Base-by-base conservation (phyloP, 1,140 invertebrate genomes). In the Trigoniulus corallinus region DNA sequence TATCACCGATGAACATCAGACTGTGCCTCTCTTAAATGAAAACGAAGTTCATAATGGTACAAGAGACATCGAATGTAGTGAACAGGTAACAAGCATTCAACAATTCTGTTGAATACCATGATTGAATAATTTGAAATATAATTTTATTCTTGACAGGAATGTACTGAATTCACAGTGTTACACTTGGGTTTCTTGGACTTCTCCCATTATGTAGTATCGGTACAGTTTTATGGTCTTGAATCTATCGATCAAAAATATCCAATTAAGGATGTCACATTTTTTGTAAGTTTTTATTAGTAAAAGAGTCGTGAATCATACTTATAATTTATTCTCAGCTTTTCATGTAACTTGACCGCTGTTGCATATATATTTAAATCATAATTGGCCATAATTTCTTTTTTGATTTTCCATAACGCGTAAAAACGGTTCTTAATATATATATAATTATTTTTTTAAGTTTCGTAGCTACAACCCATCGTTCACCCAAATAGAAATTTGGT, bases 401-500 rank as follows among this genome's bases (percentile, higher is more conserved):
- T 39, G 37, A n/a, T n/a, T n/a, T n/a, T n/a, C n/a, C n/a, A n/a
- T n/a, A n/a, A n/a, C n/a, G 27, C 18, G 46, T 48, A 24, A 34
- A 24, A 10, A 15, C 52, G 10, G 18, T 20, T 52, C 37, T 18
- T 12, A 13, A 18, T 13, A 39, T 12, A 39, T 13, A 18, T 18
- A 39, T 24, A 21, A 24, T 48, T 15, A 66, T 58, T 59, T 51
- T 62, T 80, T 79, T 54, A 74, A 95, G 89, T 94, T 95, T 64
- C 92, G 92, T 67, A 91, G 82, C 12, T 95, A 93, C 68, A 95
- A 94, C 68, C 84, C 89, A 46, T 80, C 80, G 0, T 97, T 95
- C 62, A 96, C 91, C 10, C 87, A 93, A 69, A 82, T 95, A 60
- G 91, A 96, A 72, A 91, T 96, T 52, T 95, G 89, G 87, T 92